phyloP scores from a whole-genome alignment of 2,113 vertebrate species.

The Cavia porcellus region DNA sequence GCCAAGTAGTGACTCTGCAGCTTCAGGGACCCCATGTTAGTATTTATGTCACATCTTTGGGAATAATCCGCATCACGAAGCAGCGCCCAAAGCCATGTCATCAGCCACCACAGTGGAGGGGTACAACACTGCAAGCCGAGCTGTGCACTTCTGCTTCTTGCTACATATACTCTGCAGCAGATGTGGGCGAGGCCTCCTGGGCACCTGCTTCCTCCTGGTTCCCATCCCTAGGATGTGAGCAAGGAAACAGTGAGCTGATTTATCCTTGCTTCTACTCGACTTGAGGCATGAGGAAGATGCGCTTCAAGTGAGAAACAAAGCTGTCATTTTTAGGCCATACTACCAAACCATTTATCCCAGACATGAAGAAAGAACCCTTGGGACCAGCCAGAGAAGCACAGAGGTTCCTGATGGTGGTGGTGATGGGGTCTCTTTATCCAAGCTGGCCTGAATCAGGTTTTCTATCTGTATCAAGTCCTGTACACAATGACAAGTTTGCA shows the following conservation, averaged over 20 bases:
- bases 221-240: background rate
- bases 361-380: background rate
- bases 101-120: background rate
- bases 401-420: background rate
- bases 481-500: background rate
- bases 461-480: background rate
- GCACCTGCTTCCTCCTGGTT: background rate
- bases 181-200: background rate
- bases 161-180: background rate
- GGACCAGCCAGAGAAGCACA: background rate
- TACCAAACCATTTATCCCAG: background rate
- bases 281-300: background rate
- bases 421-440: background rate
- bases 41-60: constrained; percentile 78
- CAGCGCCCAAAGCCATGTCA: background rate
- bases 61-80: constrained; percentile 61
- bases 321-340: background rate
- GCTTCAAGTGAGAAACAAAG: constrained; percentile 1
- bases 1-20: constrained; percentile 57
- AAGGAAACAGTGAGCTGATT: background rate
- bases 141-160: background rate
- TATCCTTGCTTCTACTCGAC: background rate
- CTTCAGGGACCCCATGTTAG: constrained; percentile 68
- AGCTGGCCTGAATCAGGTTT: background rate
- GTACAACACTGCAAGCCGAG: accelerated